These are phyloP conservation scores for Oedothorax gibbosus DNA, from an alignment of 1,140 invertebrate genomes.

Conservation along the genomic window DNA sequence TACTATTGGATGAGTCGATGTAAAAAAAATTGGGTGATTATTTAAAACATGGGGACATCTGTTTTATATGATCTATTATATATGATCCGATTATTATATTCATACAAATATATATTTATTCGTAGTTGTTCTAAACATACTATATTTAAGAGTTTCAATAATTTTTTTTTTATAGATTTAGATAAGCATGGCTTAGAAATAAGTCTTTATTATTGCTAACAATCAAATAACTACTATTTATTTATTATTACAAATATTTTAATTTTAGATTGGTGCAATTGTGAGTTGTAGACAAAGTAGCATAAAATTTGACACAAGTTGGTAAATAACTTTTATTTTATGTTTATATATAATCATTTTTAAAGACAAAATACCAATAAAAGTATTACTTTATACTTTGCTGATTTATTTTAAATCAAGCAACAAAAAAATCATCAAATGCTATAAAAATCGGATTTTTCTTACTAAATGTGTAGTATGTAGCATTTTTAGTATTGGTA, in stretches of 20 bases:
- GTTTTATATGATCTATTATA: no score
- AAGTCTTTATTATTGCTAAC: background rate
- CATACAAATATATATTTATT: no score
- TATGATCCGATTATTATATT: no score
- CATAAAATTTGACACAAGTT: conserved; percentile 82
- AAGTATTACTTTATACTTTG: background rate
- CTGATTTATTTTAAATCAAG: no score
- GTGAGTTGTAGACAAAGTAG: conserved; percentile 81
- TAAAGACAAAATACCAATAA: background rate
- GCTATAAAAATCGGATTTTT: no score
- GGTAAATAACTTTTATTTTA: conserved; percentile 66
- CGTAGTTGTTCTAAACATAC: background rate
- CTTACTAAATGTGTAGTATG: no score
- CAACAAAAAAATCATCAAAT: no score
- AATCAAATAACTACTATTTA: background rate
- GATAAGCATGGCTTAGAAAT: background rate
- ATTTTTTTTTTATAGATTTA: background rate
- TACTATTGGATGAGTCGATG: no score
- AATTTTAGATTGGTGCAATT: conserved; percentile 77
- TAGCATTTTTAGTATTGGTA: no score
- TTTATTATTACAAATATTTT: background rate
- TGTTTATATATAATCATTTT: background rate
- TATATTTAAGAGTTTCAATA: background rate
- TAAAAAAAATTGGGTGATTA: no score
- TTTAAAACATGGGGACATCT: no score